Base-by-base conservation (phyloP, 2,113 vertebrate genomes). In the Pollimyrus isidori region DNA sequence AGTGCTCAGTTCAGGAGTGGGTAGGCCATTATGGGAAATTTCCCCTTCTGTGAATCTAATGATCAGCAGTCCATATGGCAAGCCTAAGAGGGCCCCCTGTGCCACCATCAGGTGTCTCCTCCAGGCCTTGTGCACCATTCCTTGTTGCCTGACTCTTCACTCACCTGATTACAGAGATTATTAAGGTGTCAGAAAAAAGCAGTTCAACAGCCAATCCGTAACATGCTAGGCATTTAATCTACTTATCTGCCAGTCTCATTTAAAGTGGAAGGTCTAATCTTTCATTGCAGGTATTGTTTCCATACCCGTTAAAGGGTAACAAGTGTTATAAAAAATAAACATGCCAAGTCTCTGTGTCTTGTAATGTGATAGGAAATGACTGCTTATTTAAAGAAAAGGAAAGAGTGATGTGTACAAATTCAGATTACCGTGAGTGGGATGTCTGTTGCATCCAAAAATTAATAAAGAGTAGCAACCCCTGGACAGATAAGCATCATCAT, bases 141-240 rank as follows among this genome's bases (percentile, higher is more conserved):
- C 90, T 90, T 93, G 90, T 93, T 93, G 92, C 94, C 93, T 93
- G 91, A 93, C 92, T 35, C 35, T 39, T 96, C 91, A 92, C 94
- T 96, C 95, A 95, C 93, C 93, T 93, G 94, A 95, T 95, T 95
- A 92, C 93, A 95, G 95, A 95, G 90, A 87, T 91, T 91, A 92
- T 93, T 94, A 93, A 93, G 90, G 93, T 93, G 90, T 93, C 90
- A 93, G 89, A 87, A 93, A 93, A 89, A 87, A 93, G 42, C 88
- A 91, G 89, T 19, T 76, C 7, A 76, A 76, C 88, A 92, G 92
- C 73, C 91, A 87, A 76, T 91, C 86, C 89, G 90, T 76, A 21
- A 65, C 80, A 65, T 49, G 7, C 45, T 39, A 0, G 83, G 5
- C 17, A 26, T 10, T 86, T 50, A 26, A 49, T 56, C 39, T 49